Evolutionary conservation across 2,888 invertebrate species (phyloP), one percentile per base, ranked within the genome.

Genomic region (Lasius fuliginosus): DNA sequence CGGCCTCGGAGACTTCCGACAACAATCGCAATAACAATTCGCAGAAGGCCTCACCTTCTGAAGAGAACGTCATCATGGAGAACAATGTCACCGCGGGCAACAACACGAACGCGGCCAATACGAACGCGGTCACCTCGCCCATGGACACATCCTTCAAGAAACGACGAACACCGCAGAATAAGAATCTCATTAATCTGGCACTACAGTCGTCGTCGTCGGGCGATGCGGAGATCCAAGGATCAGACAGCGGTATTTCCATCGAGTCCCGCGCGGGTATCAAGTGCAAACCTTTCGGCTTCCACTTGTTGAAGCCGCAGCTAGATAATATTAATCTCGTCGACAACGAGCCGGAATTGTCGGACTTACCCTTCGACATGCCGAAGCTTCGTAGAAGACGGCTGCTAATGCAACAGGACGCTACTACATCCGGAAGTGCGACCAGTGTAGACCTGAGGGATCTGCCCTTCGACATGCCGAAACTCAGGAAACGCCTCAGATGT

Each of bases 381-480:
- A 98, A 98, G 94, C 95, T 98, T 88, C 96, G 98, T 83, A 96
- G 98, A 87, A 95, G 97, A 92, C 96, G 97, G 92, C 95, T 97
- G 84, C 96, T 96, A 33, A 93, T 97, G 91, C 97, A 97, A 92
- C 96, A 96, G 93, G 97, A 96, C 87, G 95, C 95, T 12, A 97
- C 97, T 77, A 97, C 97, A 89, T 97, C 97, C 8, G 96, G 97
- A 58, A 97, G 97, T 92, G 96, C 97, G 62, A 97, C 97, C 11
- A 97, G 97, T 18, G 97, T 98, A 64, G 98, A 98, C 94, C 95
- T 98, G 75, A 96, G 97, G 87, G 97, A 98, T 94, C 96, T 98
- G 93, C 98, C 98, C 82, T 98, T 98, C 94, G 98, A 98, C 94
- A 98, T 98, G 98, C 98, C 98, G 46, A 98, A 98, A 95, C 95